Evolutionary conservation across 1,140 invertebrate genomes (phyloP).

Genomic region (Ips nitidus): DNA sequence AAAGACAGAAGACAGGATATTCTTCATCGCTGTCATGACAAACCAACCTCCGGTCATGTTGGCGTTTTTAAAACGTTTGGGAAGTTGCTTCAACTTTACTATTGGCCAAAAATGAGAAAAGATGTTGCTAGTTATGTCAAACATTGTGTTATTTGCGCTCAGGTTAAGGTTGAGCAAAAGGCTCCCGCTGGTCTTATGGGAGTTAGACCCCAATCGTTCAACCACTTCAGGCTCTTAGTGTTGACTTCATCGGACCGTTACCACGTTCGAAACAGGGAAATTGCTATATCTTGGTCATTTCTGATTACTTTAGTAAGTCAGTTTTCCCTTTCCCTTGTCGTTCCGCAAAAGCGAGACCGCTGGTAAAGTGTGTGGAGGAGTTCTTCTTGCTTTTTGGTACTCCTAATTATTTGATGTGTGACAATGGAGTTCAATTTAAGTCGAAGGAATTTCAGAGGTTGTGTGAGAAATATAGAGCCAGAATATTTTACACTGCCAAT

Average conservation of each 20-base stretch:
- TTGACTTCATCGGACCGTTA: slow-evolving; percentile 45
- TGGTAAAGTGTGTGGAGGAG: slow-evolving; percentile 36
- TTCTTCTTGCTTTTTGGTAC: slow-evolving; percentile 36
- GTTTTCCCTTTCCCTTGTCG: slow-evolving; percentile 24
- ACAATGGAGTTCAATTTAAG: slow-evolving; percentile 42
- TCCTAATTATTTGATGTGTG: slow-evolving; percentile 1
- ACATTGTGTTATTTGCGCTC: slow-evolving; percentile 41
- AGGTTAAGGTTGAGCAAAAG: slow-evolving; percentile 40
- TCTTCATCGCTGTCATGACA: slow-evolving; percentile 23
- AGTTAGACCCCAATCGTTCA: slow-evolving; percentile 18
- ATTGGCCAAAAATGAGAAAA: slow-evolving; percentile 44
- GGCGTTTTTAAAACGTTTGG: slow-evolving; percentile 44
- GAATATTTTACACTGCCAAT: slow-evolving; percentile 29
- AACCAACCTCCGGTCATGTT: slow-evolving; percentile 32
- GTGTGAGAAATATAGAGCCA: slow-evolving; percentile 17
- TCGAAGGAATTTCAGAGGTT: slow-evolving; percentile 32
- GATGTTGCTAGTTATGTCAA: slow-evolving; percentile 42
- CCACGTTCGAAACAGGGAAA: slow-evolving; percentile 43
- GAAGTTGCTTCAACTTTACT: slow-evolving; percentile 35
- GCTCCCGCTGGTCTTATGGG: slow-evolving; percentile 43
- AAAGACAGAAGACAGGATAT: slow-evolving; percentile 22
- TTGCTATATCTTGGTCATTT: slow-evolving; percentile 45
- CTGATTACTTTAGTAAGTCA: slow-evolving; percentile 49
- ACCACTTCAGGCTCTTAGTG: slow-evolving; percentile 42
- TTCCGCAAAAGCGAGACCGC: slow-evolving; percentile 14